phyloP scores from a whole-genome alignment of 1,140 invertebrate species.

The honey bee (Apis mellifera) region Amel_HAv3.1 CM009937.2:10339501-10340000 shows the following conservation, averaged over 20 bases:
- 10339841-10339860: constrained; percentile 72
- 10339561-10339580: constrained; percentile 70
- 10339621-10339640: constrained; percentile 79
- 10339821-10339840: constrained; percentile 74
- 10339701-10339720: constrained; percentile 73
- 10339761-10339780: constrained; percentile 57
- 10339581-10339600: constrained; percentile 74
- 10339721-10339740: constrained; percentile 60
- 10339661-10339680: constrained; percentile 32
- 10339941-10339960: constrained; percentile 65
- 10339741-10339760: constrained; percentile 64
- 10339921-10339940: constrained; percentile 56
- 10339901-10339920: constrained; percentile 41
- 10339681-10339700: constrained; percentile 56
- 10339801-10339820: constrained; percentile 67
- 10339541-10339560: constrained; percentile 31
- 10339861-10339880: constrained; percentile 66
- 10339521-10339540: constrained; percentile 4
- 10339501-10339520: not conserved
- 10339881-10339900: constrained; percentile 27
- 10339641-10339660: constrained; percentile 68
- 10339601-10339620: constrained; percentile 79
- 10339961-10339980: constrained; percentile 49
- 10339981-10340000: constrained; percentile 42
- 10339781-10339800: constrained; percentile 71